Base-by-base conservation (phyloP, 2,888 invertebrate species). In the Tillus elongatus region DNA sequence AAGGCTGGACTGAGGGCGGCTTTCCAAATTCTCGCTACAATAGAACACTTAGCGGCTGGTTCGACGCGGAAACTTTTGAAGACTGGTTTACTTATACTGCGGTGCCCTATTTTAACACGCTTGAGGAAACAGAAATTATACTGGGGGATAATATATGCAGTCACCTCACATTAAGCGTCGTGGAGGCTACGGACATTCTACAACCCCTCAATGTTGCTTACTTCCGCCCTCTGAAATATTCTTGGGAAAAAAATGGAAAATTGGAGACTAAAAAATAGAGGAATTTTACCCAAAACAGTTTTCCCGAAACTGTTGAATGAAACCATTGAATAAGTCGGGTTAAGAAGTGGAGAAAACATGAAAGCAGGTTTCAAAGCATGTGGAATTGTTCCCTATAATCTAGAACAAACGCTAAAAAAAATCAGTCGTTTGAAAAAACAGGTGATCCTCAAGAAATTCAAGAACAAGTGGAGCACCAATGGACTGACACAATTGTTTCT, bases 81-180 rank as follows among this genome's bases (percentile, higher is more conserved):
- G 39, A 43, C 31, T 39, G 43, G 43, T 43, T 43, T 15, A n/a
- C 10, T 11, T 16, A 13, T 32, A 8, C 41, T 11, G 15, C 26
- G 12, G 26, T 36, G 4, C 37, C 33, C 11, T 33, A 29, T 16
- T 34, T 29, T 51, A 49, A n/a, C 37, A 35, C 36, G 10, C 24
- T 42, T 9, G 36, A 42, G 14, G 39, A 34, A 8, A 4, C 33
- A 3, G 56, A 54, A 33, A 45, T 53, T 4, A 13, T 59, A 16
- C 51, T 61, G 24, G 56, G 56, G 4, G 53, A 61, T 39, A 60
- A 57, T 42, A 36, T 57, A 37, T 32, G 39, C 3, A 45, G 44
- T 26, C 54, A 57, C 38, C 15, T 49, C 2, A 45, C 40, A 13
- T 15, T 35, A 4, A 33, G 41, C 13, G 45, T 55, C 16, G 36